Evolutionary conservation across 2,888 invertebrate genomes (phyloP).

Genomic region (Tiliacea aurago): DNA sequence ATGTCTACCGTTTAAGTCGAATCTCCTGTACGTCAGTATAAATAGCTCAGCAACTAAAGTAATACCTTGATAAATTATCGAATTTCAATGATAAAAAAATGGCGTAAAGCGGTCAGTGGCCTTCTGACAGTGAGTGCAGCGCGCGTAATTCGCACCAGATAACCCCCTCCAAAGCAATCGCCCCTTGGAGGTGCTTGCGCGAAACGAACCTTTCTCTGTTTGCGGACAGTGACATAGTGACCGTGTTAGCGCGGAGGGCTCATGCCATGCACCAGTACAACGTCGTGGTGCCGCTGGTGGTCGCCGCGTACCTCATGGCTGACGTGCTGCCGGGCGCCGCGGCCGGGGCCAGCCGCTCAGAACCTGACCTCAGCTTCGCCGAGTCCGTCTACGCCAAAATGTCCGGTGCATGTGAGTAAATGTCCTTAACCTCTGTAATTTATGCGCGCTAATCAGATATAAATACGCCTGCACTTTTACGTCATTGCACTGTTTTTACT

Average conservation of each 20-base stretch:
- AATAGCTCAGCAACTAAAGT: slow-evolving; percentile 16
- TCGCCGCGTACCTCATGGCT: slow-evolving; percentile 69
- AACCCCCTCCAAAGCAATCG: slow-evolving; percentile 80
- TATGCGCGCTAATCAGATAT: slow-evolving; percentile 41
- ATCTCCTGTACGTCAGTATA: not conserved
- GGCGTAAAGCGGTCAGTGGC: slow-evolving; percentile 68
- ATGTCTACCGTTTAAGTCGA: not conserved
- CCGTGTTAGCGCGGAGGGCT: slow-evolving; percentile 84
- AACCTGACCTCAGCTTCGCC: slow-evolving; percentile 81
- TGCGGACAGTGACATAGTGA: slow-evolving; percentile 87
- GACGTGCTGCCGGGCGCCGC: slow-evolving; percentile 60
- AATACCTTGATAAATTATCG: slow-evolving; percentile 37
- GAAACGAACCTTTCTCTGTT: slow-evolving; percentile 85
- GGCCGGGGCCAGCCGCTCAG: slow-evolving; percentile 58
- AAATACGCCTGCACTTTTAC: not conserved
- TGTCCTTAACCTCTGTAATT: slow-evolving; percentile 66
- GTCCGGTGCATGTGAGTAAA: slow-evolving; percentile 86
- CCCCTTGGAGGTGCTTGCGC: slow-evolving; percentile 69
- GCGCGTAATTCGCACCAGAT: slow-evolving; percentile 80
- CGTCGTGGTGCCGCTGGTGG: slow-evolving; percentile 72
- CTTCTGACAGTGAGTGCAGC: slow-evolving; percentile 72
- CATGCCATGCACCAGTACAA: slow-evolving; percentile 82
- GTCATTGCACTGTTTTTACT: not conserved
- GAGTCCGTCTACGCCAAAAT: slow-evolving; percentile 84
- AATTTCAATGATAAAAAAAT: slow-evolving; percentile 53